These are phyloP conservation scores for Thera obeliscata DNA, from an alignment of 2,888 invertebrate genomes.

Conservation along the genomic window DNA sequence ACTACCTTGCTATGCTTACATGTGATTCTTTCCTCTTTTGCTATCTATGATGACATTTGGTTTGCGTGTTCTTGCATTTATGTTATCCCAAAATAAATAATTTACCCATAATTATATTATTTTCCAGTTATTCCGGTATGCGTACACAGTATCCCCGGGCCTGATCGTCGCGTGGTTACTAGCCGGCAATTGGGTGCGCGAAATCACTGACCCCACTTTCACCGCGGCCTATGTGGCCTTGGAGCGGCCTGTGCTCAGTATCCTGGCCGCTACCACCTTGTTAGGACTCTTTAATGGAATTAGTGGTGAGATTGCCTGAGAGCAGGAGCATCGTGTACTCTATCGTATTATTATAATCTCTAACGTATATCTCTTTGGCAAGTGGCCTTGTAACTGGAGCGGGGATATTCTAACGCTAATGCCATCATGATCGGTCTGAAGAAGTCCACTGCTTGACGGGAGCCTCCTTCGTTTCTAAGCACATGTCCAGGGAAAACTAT, in stretches of 20 bases:
- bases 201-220: conserved; percentile 36
- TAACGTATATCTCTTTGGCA: too few species aligned
- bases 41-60: too few species aligned
- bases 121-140: conserved; percentile 45
- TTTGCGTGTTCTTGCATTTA: not conserved
- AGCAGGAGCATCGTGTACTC: not conserved
- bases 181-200: conserved; percentile 50
- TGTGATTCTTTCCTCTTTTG: too few species aligned
- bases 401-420: too few species aligned
- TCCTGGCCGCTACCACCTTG: conserved; percentile 41
- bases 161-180: conserved; percentile 48
- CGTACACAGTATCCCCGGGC: conserved; percentile 42
- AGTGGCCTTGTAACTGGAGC: too few species aligned
- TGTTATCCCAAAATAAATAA: not conserved
- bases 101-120: not conserved
- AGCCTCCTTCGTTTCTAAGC: too few species aligned
- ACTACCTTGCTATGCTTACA: not conserved
- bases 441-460: too few species aligned
- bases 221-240: conserved; percentile 55
- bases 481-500: too few species aligned
- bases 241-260: conserved; percentile 56
- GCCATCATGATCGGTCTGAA: too few species aligned
- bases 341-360: too few species aligned
- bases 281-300: conserved; percentile 49
- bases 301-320: conserved; percentile 37